Conservation (phyloP, 2,888 invertebrate species). For the Strigamia transsilvanica region DNA sequence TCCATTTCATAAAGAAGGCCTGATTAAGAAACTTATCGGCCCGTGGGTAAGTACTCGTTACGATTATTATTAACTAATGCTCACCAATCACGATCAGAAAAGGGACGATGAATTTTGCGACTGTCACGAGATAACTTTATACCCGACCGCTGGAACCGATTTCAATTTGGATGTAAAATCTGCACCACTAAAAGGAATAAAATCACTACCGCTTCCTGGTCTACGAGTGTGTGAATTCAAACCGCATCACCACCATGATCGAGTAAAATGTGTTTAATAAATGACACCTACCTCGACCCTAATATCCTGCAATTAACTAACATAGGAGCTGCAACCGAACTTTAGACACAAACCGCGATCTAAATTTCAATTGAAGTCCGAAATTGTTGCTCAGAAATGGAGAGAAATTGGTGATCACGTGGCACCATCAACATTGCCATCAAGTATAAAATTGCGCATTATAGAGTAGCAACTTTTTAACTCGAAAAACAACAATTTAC, state of each 20-base stretch:
- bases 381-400: not conserved
- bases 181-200: not conserved
- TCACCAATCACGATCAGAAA: not conserved
- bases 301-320: not conserved
- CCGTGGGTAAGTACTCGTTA: not conserved
- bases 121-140: not conserved
- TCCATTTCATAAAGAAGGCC: not conserved
- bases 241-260: not conserved
- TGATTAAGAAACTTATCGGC: not conserved
- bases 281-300: too few relatives aligned
- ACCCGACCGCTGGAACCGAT: not conserved
- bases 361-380: not conserved
- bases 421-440: conserved; percentile 4
- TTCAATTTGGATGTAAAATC: not conserved
- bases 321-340: not conserved
- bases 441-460: not conserved
- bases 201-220: not conserved
- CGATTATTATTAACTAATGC: not conserved
- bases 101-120: not conserved
- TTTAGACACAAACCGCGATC: not conserved
- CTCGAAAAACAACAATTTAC: not conserved
- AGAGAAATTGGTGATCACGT: not conserved
- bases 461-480: not conserved
- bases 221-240: not conserved
- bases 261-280: not conserved